Evolutionary conservation across 1,140 invertebrate species (phyloP), one percentile per base, ranked within the genome.

Genomic region (Goniozus legneri): DNA sequence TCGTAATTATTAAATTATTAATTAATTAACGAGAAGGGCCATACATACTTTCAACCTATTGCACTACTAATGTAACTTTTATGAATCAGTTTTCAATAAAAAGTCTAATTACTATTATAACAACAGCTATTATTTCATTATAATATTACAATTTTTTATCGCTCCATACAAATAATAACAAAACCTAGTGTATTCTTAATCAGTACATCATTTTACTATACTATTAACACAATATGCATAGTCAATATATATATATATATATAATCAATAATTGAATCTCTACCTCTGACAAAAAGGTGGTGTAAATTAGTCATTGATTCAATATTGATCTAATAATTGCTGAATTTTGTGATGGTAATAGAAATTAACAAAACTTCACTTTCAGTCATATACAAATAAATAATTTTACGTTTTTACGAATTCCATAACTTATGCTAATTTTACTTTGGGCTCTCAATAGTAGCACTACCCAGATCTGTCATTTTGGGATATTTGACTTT

Each of bases 401-500:
- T 54, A 52, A 52, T 38, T 49, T 42, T 15, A 48, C 33, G 44
- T 8, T 34, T 33, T 50, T 50, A 43, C 31, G 35, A 35, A 58
- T 44, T 21, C 22, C 51, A 27, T 52, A 50, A 48, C 40, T 30
- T 35, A 42, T 18, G 24, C 27, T 42, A 32, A 41, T 31, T 18
- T 77, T 77, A 88, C 77, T 89, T 87, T 48, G 85, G 79, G 50
- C 82, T 82, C 52, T 91, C 89, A 65, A 94, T 86, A 1, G 82
- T 84, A 14, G 88, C 89, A 54, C 82, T 85, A 13, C 88, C 87
- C 14, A 95, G 75, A 64, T 95, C 89, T 12, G 86, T 90, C 90
- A 97, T 93, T 76, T 91, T 92, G 1, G 91, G 91, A 69, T 93
- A 97, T 71, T 88, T 91, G 1, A 92, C 84, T 77, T 93, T 93